phyloP scores from a whole-genome alignment of 2,797 vertebrate genomes.

The Vespertilio murinus region DNA sequence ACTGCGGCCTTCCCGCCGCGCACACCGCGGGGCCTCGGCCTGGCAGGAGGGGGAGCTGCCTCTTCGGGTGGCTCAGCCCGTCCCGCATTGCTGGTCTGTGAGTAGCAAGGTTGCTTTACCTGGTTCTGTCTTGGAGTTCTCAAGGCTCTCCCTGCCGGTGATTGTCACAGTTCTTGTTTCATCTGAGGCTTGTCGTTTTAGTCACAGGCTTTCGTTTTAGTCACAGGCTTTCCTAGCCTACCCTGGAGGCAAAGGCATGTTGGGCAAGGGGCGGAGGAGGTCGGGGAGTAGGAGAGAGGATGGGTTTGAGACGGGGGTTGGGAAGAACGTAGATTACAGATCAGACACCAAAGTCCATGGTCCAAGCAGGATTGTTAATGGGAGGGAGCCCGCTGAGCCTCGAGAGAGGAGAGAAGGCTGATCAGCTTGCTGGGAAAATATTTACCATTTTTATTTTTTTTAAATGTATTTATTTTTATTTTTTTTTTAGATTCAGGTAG shows the following conservation, averaged over 20 bases:
- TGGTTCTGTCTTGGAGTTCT: slow-evolving; percentile 67
- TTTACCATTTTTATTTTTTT: not conserved
- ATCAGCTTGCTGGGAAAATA: not conserved
- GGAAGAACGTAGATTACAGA: not conserved
- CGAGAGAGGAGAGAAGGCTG: not conserved
- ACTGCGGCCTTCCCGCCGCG: slow-evolving; percentile 72
- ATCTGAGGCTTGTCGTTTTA: slow-evolving; percentile 66
- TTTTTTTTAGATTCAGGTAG: not conserved
- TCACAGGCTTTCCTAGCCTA: slow-evolving; percentile 3
- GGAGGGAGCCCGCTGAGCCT: not conserved
- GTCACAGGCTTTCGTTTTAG: slow-evolving; percentile 51
- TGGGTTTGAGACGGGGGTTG: not conserved
- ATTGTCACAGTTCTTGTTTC: slow-evolving; percentile 44
- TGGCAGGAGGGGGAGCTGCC: not conserved
- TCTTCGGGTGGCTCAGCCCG: not conserved
- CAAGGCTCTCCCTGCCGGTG: slow-evolving; percentile 45
- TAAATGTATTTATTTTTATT: not conserved
- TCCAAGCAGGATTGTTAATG: not conserved
- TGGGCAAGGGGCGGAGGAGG: slow-evolving; percentile 33
- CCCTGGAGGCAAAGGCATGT: slow-evolving; percentile 22
- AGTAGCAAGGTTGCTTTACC: slow-evolving; percentile 66
- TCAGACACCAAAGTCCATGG: not conserved
- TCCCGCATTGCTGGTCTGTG: slow-evolving; percentile 8
- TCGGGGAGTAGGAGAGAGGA: not conserved
- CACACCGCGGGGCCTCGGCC: not conserved